These are phyloP conservation scores for Coregonus clupeaformis DNA, from an alignment of 2,113 vertebrate genomes.

Conservation along the genomic window DNA sequence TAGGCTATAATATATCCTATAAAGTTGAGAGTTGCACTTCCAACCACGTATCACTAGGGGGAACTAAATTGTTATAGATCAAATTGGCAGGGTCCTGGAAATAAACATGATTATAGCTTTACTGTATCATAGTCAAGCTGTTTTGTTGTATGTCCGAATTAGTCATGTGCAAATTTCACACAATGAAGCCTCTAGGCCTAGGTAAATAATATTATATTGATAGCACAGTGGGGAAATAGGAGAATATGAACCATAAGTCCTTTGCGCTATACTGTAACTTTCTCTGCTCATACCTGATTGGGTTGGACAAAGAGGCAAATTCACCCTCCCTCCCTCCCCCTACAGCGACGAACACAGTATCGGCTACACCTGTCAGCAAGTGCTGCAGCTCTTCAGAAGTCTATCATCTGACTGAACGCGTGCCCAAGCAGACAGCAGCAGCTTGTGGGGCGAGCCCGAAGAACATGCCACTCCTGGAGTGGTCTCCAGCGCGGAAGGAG, in stretches of 20 bases:
- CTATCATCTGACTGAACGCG: not conserved
- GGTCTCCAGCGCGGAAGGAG: too few species aligned
- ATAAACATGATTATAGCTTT: not conserved
- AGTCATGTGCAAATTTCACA: too few species aligned
- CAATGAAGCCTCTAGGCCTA: too few species aligned
- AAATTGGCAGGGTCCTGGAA: not conserved
- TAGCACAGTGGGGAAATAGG: too few species aligned
- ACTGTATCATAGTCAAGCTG: not conserved
- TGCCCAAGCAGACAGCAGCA: not conserved
- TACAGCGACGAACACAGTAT: not conserved
- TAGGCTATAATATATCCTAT: not conserved
- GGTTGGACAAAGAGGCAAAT: not conserved
- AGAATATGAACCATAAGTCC: not conserved
- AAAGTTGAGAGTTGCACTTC: not conserved
- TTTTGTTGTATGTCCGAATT: not conserved
- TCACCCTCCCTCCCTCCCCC: slow-evolving; percentile 5
- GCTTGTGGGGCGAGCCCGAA: not conserved
- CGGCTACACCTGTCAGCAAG: slow-evolving; percentile 20
- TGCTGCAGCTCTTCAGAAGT: slow-evolving; percentile 41
- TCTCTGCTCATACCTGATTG: slow-evolving; percentile 33
- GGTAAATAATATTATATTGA: too few species aligned
- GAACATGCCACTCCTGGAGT: too few species aligned
- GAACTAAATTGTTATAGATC: slow-evolving; percentile 30
- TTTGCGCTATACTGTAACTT: not conserved
- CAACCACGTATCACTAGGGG: slow-evolving; percentile 46